Evolutionary conservation across 2,888 invertebrate species (phyloP), one percentile per base, ranked within the genome.

Genomic region (Zonitis immaculata): DNA sequence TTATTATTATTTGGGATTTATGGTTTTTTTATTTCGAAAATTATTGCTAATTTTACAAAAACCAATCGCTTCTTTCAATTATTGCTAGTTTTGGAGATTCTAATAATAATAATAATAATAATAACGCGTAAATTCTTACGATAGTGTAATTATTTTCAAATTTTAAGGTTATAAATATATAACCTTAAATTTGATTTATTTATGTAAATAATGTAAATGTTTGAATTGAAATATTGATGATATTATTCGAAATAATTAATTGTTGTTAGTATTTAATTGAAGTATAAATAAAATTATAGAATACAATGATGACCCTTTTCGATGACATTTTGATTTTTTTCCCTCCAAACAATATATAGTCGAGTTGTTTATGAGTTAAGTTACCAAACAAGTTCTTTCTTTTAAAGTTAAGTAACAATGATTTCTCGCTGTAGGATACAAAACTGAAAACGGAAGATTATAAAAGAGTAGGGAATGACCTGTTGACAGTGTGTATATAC

Each of bases 321-420:
- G 35, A 35, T 35, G 35, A 35, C 35, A 35, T 35, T 35, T 18
- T 18, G 16, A 9, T 35, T 35, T 18, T 9, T 16, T 16, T 9
- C 35, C n/a, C n/a, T n/a, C n/a, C n/a, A n/a, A 35, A 35, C 11
- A 35, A 35, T 35, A 8, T 16, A 35, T 18, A 35, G 35, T 35
- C 22, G 35, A 18, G 18, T 18, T 35, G 35, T 35, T 35, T 35
- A 16, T 27, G 6, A 35, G 16, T 35, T 9, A 35, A 35, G 35
- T 35, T 35, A 35, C 35, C 35, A 35, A 35, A 35, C 35, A 35
- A 35, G 35, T 35, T 35, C 35, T 35, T 35, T 35, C 35, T 35
- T 35, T 22, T 22, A 22, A 35, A 35, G 35, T 35, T 35, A 16
- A 35, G 35, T 35, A 35, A 35, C 35, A 35, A 35, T 35, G 35